Evolutionary conservation across 2,888 invertebrate genomes (phyloP).

Genomic region (Ichneumon xanthorius): DNA sequence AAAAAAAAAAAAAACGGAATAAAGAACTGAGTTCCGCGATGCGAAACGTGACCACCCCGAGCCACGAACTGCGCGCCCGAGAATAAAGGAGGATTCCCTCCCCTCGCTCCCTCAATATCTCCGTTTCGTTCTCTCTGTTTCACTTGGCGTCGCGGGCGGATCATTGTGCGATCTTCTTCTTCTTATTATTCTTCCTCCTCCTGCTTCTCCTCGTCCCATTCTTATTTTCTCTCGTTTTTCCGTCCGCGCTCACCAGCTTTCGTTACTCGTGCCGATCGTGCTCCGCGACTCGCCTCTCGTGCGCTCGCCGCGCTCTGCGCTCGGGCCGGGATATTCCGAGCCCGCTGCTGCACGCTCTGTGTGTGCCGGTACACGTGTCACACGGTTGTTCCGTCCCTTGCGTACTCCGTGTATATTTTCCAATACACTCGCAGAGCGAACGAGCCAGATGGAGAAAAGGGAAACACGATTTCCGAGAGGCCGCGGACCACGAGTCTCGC

Average conservation of each 20-base stretch:
- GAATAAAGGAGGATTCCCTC: constrained; percentile 57
- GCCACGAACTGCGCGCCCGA: constrained; percentile 67
- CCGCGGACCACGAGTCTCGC: not conserved
- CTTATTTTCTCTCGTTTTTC: constrained; percentile 27
- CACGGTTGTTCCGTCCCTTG: constrained; percentile 10
- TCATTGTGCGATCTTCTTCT: constrained; percentile 50
- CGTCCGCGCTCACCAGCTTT: constrained; percentile 20
- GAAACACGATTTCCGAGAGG: constrained; percentile 27
- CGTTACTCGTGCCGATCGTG: constrained; percentile 41
- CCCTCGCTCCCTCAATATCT: constrained; percentile 25
- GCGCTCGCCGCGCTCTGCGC: not conserved
- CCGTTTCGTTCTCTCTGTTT: constrained; percentile 36
- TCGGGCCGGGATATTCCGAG: not conserved
- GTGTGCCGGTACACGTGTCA: constrained; percentile 43
- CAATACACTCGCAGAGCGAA: not conserved
- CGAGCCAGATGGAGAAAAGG: not conserved
- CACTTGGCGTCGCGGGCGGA: constrained; percentile 30
- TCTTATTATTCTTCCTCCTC: constrained; percentile 25
- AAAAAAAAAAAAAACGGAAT: constrained; percentile 17
- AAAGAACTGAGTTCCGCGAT: constrained; percentile 63
- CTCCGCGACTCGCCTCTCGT: not conserved
- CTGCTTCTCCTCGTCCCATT: not conserved
- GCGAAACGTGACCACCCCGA: constrained; percentile 71
- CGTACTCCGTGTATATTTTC: not conserved
- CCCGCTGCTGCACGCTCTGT: constrained; percentile 18